Evolutionary conservation across 2,113 vertebrate genomes (phyloP), one percentile per base, ranked within the genome.

Genomic region (Suricata suricatta): DNA sequence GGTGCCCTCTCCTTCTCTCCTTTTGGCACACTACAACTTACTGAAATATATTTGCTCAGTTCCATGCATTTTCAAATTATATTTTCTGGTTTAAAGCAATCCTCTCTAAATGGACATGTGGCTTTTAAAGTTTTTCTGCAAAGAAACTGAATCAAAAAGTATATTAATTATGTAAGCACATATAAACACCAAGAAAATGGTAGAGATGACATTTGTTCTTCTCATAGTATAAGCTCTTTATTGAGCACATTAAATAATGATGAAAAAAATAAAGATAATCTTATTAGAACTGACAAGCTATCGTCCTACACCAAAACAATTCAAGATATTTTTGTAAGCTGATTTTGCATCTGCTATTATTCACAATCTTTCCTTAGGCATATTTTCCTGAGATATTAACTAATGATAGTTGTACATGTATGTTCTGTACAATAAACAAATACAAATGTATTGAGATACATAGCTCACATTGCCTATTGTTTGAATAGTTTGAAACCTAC

Each of bases 181-280:
- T 47, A 31, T 66, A 74, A 96, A 96, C 38, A 96, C 76, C 10
- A 93, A 77, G 69, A 92, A 71, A 94, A 82, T 50, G 19, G 29
- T 8, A 66, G 25, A 88, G 41, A 69, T 31, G 29, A 95, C 17
- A 52, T 15, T 50, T 95, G 72, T 86, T 29, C n/a, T 11, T 63
- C 2, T 71, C 35, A 7, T 91, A 13, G 15, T 54, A 76, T 41
- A 91, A 86, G n/a, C n/a, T 72, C 41, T 69, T 95, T 87, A 25
- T 23, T 69, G 31, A 38, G 9, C 50, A 72, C 7, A 71, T 83
- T 69, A 72, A 77, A 79, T 79, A 50, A 79, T n/a, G 90, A 94
- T 85, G 72, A 83, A 96, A 85, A 85, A 47, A 52, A 6, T 84
- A 86, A 54, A 41, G 60, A 95, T 66, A 35, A 77, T 84, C 25